phyloP scores from a whole-genome alignment of 2,113 vertebrate genomes.

The Bos javanicus region DNA sequence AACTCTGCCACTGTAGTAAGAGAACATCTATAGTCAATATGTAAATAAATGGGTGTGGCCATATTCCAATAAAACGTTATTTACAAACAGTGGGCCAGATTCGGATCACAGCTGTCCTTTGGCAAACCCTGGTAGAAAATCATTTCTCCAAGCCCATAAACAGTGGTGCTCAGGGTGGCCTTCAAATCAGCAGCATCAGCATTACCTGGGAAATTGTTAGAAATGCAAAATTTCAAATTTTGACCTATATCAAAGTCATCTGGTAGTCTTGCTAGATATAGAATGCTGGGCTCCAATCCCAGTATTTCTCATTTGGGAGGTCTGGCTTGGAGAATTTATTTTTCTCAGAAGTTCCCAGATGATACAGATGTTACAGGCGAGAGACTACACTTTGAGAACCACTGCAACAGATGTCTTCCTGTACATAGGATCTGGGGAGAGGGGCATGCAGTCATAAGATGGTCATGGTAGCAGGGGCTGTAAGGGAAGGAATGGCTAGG shows the following conservation, averaged over 20 bases:
- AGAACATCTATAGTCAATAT: background rate
- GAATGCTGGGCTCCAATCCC: background rate
- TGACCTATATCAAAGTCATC: background rate
- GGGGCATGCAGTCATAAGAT: background rate
- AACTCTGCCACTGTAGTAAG: background rate
- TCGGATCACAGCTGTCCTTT: background rate
- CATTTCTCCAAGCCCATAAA: background rate
- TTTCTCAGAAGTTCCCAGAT: background rate
- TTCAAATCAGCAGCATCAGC: background rate
- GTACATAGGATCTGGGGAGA: background rate
- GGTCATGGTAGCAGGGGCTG: background rate
- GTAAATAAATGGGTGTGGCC: background rate
- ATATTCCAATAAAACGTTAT: conserved; percentile 20
- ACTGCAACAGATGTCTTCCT: background rate
- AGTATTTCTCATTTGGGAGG: background rate
- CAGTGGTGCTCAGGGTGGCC: background rate
- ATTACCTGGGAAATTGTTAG: background rate
- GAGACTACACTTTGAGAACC: background rate
- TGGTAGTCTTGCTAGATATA: background rate
- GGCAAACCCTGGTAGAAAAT: background rate
- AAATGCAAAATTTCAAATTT: conserved; percentile 5
- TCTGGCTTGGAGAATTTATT: background rate
- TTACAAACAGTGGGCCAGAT: background rate
- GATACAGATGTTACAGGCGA: background rate
- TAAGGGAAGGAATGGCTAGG: background rate